These are phyloP conservation scores for Ageneiosus marmoratus DNA, from an alignment of 2,113 vertebrate genomes.

Conservation along the genomic window DNA sequence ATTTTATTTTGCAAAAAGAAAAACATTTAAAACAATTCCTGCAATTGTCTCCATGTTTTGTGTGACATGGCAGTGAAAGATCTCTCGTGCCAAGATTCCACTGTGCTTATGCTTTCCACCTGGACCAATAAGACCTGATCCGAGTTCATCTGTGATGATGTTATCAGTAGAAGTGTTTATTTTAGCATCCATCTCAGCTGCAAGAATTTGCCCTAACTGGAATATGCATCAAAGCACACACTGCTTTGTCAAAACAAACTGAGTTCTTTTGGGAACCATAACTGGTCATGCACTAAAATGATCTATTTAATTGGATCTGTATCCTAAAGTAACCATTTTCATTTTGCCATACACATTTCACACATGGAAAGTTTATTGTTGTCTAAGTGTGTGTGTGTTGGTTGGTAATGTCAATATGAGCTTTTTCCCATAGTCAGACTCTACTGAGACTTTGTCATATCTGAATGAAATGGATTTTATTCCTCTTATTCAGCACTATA, in stretches of 20 bases:
- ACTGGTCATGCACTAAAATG: conserved; percentile 35
- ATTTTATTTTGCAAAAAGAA: neutral
- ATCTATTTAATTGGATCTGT: conserved; percentile 9
- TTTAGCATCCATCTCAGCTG: conserved; percentile 57
- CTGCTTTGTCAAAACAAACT: conserved; percentile 54
- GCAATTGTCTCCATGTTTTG: conserved; percentile 8
- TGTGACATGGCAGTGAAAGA: conserved; percentile 5
- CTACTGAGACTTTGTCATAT: conserved; percentile 36
- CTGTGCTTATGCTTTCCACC: conserved; percentile 51
- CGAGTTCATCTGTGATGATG: conserved; percentile 57
- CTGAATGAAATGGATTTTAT: conserved; percentile 10
- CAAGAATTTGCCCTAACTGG: conserved; percentile 53
- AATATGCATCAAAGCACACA: conserved; percentile 48
- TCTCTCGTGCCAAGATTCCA: conserved; percentile 44
- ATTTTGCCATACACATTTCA: neutral
- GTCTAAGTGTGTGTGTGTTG: neutral
- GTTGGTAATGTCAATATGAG: neutral
- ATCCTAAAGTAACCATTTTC: neutral
- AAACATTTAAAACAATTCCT: neutral
- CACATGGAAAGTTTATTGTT: neutral
- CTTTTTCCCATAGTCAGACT: conserved; percentile 7
- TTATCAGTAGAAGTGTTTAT: conserved; percentile 56
- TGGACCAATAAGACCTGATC: conserved; percentile 22
- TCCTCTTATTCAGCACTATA: conserved; percentile 17
- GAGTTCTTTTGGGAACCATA: conserved; percentile 27